Conservation (phyloP, 1,140 invertebrate species). For the Drosophila neocordata region DNA sequence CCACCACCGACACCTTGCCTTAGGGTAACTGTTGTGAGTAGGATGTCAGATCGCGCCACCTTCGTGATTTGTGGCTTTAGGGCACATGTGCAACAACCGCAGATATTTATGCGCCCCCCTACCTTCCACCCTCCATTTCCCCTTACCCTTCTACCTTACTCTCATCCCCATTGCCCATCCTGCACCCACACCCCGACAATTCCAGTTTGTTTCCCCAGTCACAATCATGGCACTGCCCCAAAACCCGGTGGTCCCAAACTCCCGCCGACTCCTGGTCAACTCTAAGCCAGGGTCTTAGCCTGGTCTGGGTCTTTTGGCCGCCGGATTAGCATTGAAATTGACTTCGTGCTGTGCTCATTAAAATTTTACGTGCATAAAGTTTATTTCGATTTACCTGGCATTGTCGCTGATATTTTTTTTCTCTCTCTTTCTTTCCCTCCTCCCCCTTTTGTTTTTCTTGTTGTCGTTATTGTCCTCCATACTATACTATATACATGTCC, state of each 20-base stretch:
- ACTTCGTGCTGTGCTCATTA: constrained; percentile 81
- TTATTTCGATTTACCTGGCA: constrained; percentile 71
- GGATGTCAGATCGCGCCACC: constrained; percentile 75
- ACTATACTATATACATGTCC: not conserved
- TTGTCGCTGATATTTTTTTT: constrained; percentile 37
- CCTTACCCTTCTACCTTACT: too few species aligned
- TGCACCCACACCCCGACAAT: constrained; percentile 8
- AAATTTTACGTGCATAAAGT: constrained; percentile 81
- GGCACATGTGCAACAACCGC: constrained; percentile 60
- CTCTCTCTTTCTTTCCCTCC: not conserved
- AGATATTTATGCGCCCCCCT: constrained; percentile 3
- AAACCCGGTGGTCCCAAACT: constrained; percentile 52
- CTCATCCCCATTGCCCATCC: constrained; percentile 1
- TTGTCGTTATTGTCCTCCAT: constrained; percentile 26
- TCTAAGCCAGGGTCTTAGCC: constrained; percentile 18
- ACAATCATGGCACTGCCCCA: not conserved
- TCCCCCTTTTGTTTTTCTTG: not conserved
- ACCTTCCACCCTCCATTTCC: not conserved
- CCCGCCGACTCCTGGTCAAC: constrained; percentile 60
- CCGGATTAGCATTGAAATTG: constrained; percentile 81
- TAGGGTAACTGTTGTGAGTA: constrained; percentile 53
- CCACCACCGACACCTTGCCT: constrained; percentile 64
- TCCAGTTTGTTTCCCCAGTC: constrained; percentile 10
- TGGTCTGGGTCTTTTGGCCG: constrained; percentile 61
- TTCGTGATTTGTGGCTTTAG: constrained; percentile 78